Conservation (phyloP, 2,113 vertebrate genomes). For the Malurus melanocephalus region DNA sequence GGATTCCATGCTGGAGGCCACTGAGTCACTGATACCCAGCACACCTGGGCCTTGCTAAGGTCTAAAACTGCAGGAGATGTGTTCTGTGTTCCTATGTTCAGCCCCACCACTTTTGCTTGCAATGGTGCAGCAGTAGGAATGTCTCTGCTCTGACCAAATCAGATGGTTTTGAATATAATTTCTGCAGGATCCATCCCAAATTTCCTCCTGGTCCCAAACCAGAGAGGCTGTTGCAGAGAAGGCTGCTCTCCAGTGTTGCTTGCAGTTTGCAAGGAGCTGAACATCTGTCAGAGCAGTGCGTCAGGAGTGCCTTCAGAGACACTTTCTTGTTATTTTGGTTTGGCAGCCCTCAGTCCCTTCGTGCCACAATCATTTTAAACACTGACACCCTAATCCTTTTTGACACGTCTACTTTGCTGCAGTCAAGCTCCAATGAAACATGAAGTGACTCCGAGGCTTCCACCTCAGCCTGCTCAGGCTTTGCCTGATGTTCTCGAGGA, state of each 20-base stretch:
- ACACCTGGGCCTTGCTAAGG: background rate
- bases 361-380: conserved; percentile 5
- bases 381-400: conserved; percentile 4
- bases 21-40: background rate
- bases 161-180: background rate
- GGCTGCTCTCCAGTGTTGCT: rapidly evolving
- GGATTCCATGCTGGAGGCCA: background rate
- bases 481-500: background rate
- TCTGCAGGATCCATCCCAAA: background rate
- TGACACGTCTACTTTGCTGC: background rate
- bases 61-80: background rate
- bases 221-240: background rate
- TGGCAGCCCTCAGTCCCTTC: background rate
- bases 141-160: background rate
- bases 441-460: background rate
- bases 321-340: background rate
- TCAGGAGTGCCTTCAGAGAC: background rate
- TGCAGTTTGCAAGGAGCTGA: background rate
- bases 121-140: rapidly evolving
- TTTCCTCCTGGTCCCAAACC: background rate
- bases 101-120: background rate
- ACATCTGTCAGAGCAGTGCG: background rate
- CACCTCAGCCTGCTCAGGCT: background rate
- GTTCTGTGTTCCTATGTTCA: background rate
- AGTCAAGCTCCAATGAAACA: background rate